Percentiles rank a stretch among this genome's conserved stretches.
Conservation (phyloP, 1,140 invertebrate genomes). For the Atta cephalotes region DNA sequence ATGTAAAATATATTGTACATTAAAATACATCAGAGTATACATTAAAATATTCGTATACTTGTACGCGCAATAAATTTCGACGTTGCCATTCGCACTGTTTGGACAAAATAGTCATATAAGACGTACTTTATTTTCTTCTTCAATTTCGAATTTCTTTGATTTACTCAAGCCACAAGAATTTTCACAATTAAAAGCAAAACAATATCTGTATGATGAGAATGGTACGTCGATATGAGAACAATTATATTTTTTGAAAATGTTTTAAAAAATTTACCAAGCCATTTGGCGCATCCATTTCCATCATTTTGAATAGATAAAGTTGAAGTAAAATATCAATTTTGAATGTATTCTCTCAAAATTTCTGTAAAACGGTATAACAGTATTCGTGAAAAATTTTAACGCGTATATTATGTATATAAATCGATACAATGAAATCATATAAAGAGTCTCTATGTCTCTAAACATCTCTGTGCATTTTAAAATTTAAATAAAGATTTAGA, state of each 20-base stretch:
- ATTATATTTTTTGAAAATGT: background rate
- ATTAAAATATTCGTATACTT: slow-evolving; percentile 24
- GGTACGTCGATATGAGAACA: background rate
- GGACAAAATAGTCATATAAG: slow-evolving; percentile 46
- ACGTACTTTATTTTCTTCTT: background rate
- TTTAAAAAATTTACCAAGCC: background rate
- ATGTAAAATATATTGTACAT: slow-evolving; percentile 17
- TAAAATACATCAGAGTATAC: slow-evolving; percentile 16
- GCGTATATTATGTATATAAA: background rate
- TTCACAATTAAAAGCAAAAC: background rate
- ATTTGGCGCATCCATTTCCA: background rate
- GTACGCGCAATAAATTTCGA: slow-evolving; percentile 15
- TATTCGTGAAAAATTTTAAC: slow-evolving; percentile 9
- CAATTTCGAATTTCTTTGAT: background rate
- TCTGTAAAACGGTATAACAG: background rate
- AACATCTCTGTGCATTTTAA: background rate
- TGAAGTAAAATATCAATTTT: slow-evolving; percentile 4
- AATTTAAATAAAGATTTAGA: background rate
- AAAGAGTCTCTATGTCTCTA: background rate
- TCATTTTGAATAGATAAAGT: background rate
- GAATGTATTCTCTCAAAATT: background rate
- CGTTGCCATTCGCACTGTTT: background rate
- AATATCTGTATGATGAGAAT: background rate
- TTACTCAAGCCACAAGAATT: background rate
- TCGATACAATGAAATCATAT: background rate